Evolutionary conservation across 2,797 vertebrate species (phyloP).

Genomic region (Acanthiza pusilla): DNA sequence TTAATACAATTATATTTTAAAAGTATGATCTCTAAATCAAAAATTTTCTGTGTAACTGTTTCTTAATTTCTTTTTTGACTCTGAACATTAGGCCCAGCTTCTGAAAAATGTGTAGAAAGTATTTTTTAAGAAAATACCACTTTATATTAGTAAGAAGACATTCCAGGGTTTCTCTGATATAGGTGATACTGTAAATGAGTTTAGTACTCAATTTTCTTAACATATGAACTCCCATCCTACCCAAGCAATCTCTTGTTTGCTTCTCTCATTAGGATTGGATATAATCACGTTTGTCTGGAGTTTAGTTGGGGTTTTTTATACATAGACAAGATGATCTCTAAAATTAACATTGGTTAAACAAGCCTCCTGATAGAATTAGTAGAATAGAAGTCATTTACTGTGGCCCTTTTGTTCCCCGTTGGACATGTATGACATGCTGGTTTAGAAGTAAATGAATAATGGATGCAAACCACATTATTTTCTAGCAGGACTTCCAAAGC

Average conservation of each 20-base stretch:
- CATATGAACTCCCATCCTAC: not conserved
- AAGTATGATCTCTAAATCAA: not conserved
- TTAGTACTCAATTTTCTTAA: not conserved
- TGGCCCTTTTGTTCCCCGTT: conserved; percentile 3
- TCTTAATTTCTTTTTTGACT: not conserved
- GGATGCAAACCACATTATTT: conserved; percentile 12
- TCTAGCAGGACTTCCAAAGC: not conserved
- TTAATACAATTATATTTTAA: not conserved
- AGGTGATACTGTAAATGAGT: not conserved
- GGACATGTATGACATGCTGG: not conserved
- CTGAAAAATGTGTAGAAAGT: not conserved
- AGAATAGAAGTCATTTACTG: conserved; percentile 21
- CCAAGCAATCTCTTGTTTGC: not conserved
- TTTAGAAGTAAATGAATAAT: conserved; percentile 28
- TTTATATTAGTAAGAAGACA: not conserved
- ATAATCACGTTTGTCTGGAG: not conserved
- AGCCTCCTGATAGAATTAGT: not conserved
- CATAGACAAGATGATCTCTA: not conserved
- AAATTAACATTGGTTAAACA: not conserved
- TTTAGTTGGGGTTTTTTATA: not conserved
- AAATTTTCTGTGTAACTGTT: not conserved
- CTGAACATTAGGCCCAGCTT: not conserved
- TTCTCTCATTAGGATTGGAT: not conserved
- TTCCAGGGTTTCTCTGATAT: not conserved
- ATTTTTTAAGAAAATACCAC: not conserved